phyloP scores from a whole-genome alignment of 2,113 vertebrate species.

The Poeciliopsis turrubarensis region DNA sequence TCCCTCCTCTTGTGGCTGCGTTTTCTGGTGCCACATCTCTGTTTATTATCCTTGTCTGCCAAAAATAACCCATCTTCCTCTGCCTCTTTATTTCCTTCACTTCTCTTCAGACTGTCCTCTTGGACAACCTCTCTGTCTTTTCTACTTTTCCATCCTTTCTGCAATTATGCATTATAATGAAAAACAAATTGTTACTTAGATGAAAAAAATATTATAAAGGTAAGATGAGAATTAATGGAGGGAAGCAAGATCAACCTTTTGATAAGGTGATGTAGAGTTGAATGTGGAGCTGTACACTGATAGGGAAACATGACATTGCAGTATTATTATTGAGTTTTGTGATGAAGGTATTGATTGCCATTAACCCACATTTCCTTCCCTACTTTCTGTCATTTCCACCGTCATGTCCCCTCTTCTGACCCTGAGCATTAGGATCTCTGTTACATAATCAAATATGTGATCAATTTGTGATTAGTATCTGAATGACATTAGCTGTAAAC shows the following conservation, averaged over 20 bases:
- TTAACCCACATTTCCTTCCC: too few relatives aligned
- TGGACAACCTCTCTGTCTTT: neutral
- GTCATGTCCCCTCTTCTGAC: too few relatives aligned
- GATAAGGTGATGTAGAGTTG: neutral
- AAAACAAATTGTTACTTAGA: neutral
- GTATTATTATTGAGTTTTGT: neutral
- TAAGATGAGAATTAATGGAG: neutral
- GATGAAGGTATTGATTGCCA: too few relatives aligned
- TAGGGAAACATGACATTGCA: neutral
- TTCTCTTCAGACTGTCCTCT: constrained; percentile 7
- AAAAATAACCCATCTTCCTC: constrained; percentile 20
- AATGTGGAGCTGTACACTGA: neutral
- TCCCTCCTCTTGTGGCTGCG: constrained; percentile 14
- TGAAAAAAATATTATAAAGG: neutral
- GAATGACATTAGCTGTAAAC: too few relatives aligned
- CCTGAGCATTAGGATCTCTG: too few relatives aligned
- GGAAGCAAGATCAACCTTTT: neutral
- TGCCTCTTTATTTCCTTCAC: constrained; percentile 21
- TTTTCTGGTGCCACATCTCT: constrained; percentile 30
- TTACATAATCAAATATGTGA: too few relatives aligned
- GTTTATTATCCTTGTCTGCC: constrained; percentile 22
- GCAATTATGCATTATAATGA: neutral
- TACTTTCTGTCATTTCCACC: too few relatives aligned
- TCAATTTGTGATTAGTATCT: too few relatives aligned
- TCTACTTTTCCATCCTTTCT: neutral